These are phyloP conservation scores for Bursaphelenchus mucronatus DNA, from an alignment of 1,140 invertebrate genomes.

Conservation along the genomic window DNA sequence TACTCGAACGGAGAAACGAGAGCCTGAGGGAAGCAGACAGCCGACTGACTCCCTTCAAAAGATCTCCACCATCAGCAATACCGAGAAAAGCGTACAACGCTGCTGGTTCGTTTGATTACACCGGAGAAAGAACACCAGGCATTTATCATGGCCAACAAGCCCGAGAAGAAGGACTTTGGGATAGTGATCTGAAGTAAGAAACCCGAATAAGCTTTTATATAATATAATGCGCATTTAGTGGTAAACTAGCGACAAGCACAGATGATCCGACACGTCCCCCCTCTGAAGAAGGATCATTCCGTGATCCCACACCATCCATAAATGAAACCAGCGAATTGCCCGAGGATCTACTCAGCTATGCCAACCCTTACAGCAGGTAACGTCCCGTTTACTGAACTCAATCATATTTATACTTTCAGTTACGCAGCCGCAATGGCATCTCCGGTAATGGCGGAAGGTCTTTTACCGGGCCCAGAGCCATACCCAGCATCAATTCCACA, in stretches of 20 bases:
- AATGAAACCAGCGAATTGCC: slow-evolving; percentile 1
- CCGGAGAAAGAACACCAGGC: slow-evolving; percentile 16
- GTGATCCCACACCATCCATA: slow-evolving; percentile 19
- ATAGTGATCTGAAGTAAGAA: slow-evolving; percentile 14
- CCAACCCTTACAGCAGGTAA: slow-evolving; percentile 36
- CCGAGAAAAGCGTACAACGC: slow-evolving; percentile 10
- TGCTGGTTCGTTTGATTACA: slow-evolving; percentile 1
- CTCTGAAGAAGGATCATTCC: slow-evolving; percentile 25
- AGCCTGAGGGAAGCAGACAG: not conserved
- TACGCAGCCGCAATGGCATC: slow-evolving; percentile 36
- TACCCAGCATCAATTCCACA: slow-evolving; percentile 2
- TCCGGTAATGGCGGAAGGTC: slow-evolving; percentile 28
- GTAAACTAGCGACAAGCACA: slow-evolving; percentile 5
- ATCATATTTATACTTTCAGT: slow-evolving; percentile 13
- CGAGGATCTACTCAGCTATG: slow-evolving; percentile 17
- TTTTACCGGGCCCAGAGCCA: not conserved
- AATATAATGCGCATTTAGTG: slow-evolving; percentile 14
- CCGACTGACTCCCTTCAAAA: slow-evolving; percentile 6
- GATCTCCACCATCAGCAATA: slow-evolving; percentile 11
- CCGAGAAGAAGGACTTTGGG: slow-evolving; percentile 21
- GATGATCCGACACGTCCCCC: slow-evolving; percentile 32
- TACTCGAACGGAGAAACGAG: slow-evolving; percentile 6
- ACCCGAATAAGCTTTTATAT: slow-evolving; percentile 7
- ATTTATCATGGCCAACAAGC: slow-evolving; percentile 13
- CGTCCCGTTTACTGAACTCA: not conserved